Base-by-base conservation (phyloP, 2,797 vertebrate genomes). In the Malurus leucopterus region DNA sequence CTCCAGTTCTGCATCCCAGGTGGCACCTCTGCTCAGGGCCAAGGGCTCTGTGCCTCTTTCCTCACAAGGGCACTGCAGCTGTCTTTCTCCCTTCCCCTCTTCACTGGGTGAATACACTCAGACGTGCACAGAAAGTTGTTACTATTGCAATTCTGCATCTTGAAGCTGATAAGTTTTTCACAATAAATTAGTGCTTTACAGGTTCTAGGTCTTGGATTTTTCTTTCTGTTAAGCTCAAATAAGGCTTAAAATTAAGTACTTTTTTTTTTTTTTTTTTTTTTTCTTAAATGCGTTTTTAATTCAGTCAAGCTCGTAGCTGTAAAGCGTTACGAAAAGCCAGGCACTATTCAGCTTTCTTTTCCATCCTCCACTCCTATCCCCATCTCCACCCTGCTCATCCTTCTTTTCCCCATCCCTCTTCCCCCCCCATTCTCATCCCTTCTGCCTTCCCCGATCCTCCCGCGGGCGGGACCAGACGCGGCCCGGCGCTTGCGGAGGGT, bases 391-490 rank as follows among this genome's bases (percentile, higher is more conserved):
- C 1, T 18, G 17, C 6, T 32, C 32, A n/a, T 41, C 47, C 7
- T 5, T 50, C 13, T 38, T 69, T 43, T 36, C 4, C 26, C 13
- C 14, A 6, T 43, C 17, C 21, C 14, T 22, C n/a, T 44, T 61
- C 18, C 2, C 17, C 17, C 29, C 11, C 8, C 22, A 14, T 30
- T 3, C 32, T 32, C 34, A 3, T 15, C 29, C 44, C 30, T 29
- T 24, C 6, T 18, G 16, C 9, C 23, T 24, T 7, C 41, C n/a
- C 19, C 3, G 5, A 3, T 47, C 13, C 15, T 8, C 5, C 3
- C 13, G 2, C 11, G 11, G 29, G 8, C 19, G 22, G 27, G 11
- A 3, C 2, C 38, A 1, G 27, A 11, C 27, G 17, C 64, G 43
- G 13, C 34, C 7, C 20, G 29, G 36, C 7, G 6, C 24, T 43